These are phyloP conservation scores for Pseudopodoces humilis DNA, from an alignment of 2,113 vertebrate genomes.

Conservation along the genomic window DNA sequence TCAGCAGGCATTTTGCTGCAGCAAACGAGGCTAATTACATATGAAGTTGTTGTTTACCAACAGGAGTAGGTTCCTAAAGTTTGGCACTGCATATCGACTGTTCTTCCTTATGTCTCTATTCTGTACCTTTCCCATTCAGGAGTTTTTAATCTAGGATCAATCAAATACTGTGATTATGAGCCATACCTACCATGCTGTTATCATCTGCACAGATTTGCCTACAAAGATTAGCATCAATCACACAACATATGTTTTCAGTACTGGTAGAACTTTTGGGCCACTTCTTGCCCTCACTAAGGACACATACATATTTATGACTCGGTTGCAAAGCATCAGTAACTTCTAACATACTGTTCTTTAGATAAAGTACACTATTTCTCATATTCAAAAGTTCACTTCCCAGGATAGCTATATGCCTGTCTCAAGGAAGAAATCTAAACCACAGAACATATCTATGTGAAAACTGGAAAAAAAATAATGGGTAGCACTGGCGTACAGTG, in stretches of 20 bases:
- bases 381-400: neutral
- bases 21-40: slow-evolving; percentile 60
- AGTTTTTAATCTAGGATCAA: neutral
- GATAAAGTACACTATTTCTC: neutral
- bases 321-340: neutral
- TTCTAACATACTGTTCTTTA: neutral
- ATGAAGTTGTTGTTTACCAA: slow-evolving; percentile 32
- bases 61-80: neutral
- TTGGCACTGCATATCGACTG: neutral
- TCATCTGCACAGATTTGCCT: neutral
- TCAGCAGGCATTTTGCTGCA: slow-evolving; percentile 61
- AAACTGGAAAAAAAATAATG: neutral
- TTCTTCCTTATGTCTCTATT: neutral
- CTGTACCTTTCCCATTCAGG: neutral
- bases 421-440: neutral
- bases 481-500: neutral
- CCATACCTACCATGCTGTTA: neutral
- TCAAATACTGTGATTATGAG: neutral
- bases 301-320: neutral
- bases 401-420: neutral
- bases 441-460: neutral
- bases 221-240: neutral
- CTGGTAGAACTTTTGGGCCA: neutral
- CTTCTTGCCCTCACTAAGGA: neutral
- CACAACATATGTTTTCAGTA: neutral